Conservation (phyloP, 2,113 vertebrate species). For the Genyomyrus donnyi region DNA sequence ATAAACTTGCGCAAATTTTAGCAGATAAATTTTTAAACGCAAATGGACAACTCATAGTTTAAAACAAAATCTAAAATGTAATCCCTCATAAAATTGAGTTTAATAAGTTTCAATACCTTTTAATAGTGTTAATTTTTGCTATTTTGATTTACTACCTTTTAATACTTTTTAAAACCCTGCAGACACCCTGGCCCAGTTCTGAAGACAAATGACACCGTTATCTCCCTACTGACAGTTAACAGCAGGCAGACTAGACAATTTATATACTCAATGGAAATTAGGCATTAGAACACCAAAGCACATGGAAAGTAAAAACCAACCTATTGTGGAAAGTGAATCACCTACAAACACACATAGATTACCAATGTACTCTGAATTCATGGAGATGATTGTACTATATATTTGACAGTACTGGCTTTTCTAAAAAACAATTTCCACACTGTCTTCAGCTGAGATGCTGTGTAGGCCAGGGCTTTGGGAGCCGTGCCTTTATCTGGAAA, state of each 20-base stretch:
- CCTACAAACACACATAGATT: not conserved
- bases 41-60: too few relatives aligned
- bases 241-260: slow-evolving; percentile 20
- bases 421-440: not conserved
- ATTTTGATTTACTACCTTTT: too few relatives aligned
- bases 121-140: too few relatives aligned
- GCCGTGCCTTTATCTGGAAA: not conserved
- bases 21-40: too few relatives aligned
- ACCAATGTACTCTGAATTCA: not conserved
- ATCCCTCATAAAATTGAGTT: too few relatives aligned
- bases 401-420: not conserved
- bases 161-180: too few relatives aligned
- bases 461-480: not conserved
- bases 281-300: not conserved
- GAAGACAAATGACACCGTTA: slow-evolving; percentile 31
- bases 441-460: not conserved
- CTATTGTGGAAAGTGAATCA: not conserved
- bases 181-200: not conserved
- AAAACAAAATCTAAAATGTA: too few relatives aligned
- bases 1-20: too few relatives aligned
- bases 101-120: too few relatives aligned
- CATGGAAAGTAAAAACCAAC: not conserved
- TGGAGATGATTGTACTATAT: not conserved
- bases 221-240: slow-evolving; percentile 22
- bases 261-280: slow-evolving; percentile 3